phyloP scores from a whole-genome alignment of 2,888 invertebrate genomes.

The Cheilosia variabilis region DNA sequence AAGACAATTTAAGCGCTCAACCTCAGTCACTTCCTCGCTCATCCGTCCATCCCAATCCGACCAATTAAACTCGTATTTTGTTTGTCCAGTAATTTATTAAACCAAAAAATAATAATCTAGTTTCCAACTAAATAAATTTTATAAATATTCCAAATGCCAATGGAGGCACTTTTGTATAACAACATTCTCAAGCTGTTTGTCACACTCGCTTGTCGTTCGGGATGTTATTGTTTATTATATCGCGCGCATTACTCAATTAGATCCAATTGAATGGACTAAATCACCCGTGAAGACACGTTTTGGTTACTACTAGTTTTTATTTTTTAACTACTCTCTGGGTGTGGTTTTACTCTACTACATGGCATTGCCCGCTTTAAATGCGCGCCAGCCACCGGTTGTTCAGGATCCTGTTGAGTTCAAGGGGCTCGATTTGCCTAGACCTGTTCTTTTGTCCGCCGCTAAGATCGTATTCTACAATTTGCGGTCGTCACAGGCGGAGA shows the following conservation, averaged over 20 bases:
- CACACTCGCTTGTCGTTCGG: neutral
- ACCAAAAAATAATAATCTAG: neutral
- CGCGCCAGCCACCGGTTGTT: conserved; percentile 20
- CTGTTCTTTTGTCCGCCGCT: conserved; percentile 20
- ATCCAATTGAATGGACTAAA: conserved; percentile 21
- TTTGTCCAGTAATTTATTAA: neutral
- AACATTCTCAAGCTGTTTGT: neutral
- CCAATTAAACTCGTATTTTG: conserved; percentile 8
- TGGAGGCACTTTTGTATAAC: conserved; percentile 1
- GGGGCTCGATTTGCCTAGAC: conserved; percentile 34
- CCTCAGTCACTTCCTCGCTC: neutral
- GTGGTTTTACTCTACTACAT: neutral
- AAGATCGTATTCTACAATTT: neutral
- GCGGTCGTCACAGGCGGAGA: neutral
- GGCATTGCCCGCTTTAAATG: conserved; percentile 25
- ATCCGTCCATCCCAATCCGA: neutral
- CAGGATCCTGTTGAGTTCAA: conserved; percentile 33
- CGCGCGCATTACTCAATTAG: conserved; percentile 1
- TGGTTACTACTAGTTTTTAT: neutral
- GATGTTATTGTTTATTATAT: neutral
- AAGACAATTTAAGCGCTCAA: too few species aligned
- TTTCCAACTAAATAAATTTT: conserved; percentile 7
- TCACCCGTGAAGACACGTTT: conserved; percentile 17
- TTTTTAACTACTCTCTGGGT: neutral
- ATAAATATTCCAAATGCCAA: conserved; percentile 3